Evolutionary conservation across 2,797 vertebrate species (phyloP).

Genomic region (Platyrinchus mystaceus): DNA sequence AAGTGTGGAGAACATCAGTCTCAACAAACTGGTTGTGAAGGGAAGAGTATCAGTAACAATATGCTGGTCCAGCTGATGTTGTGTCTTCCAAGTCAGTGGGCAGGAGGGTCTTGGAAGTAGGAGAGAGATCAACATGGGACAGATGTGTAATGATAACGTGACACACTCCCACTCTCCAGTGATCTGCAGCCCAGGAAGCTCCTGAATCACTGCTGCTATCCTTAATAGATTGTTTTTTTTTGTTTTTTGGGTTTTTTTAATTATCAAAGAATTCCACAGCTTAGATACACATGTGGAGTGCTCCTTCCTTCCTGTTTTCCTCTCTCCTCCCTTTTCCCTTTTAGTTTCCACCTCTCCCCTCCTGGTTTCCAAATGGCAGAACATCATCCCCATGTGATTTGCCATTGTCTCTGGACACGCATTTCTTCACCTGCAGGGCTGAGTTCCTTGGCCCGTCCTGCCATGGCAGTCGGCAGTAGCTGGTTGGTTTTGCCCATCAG

Average conservation of each 20-base stretch:
- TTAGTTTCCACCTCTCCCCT: not conserved
- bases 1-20: not conserved
- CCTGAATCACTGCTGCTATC: not conserved
- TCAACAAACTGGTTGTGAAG: not conserved
- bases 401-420: not conserved
- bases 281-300: accelerated
- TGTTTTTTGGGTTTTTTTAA: not conserved
- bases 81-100: not conserved
- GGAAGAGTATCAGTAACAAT: not conserved
- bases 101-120: not conserved
- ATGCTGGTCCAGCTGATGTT: not conserved
- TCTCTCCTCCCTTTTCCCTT: not conserved
- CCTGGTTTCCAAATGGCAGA: not conserved
- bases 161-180: not conserved
- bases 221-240: not conserved
- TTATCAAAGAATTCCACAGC: not conserved
- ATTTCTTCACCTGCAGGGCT: not conserved
- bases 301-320: not conserved
- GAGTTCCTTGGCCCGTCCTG: not conserved
- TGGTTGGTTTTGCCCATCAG: not conserved
- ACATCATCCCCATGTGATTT: accelerated
- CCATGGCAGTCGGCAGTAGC: not conserved
- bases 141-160: not conserved
- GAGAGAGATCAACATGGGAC: not conserved
- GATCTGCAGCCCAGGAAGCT: not conserved